phyloP scores from a whole-genome alignment of 30 jellyfish, hydroid and myxozoan species.

The Mastigias papua region DNA sequence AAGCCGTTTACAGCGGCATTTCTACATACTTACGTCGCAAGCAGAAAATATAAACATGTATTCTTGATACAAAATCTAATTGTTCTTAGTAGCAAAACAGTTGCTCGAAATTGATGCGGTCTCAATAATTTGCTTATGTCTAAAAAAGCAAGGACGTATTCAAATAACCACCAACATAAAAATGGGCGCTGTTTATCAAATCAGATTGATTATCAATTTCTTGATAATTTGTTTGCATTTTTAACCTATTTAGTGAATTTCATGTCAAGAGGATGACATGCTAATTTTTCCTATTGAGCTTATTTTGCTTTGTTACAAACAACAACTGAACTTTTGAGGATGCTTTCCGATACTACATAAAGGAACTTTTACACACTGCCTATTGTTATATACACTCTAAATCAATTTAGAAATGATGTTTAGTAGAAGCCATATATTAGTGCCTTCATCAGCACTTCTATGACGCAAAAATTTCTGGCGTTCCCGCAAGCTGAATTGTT shows the following conservation, averaged over 20 bases:
- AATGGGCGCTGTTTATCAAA: conserved; percentile 8
- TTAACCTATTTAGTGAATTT: neutral
- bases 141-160: neutral
- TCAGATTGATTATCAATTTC: neutral
- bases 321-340: too few species aligned
- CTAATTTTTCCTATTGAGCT: neutral
- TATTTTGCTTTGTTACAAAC: too few species aligned
- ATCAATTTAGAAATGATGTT: too few species aligned
- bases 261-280: neutral
- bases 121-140: neutral
- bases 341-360: too few species aligned
- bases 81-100: neutral
- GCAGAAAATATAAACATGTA: neutral
- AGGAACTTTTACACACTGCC: too few species aligned
- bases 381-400: too few species aligned
- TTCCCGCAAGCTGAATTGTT: too few species aligned
- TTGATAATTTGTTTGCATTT: neutral
- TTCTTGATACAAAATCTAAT: neutral
- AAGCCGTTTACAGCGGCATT: neutral
- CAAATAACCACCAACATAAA: neutral
- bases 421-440: too few species aligned
- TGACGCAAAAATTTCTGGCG: too few species aligned
- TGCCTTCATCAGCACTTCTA: too few species aligned
- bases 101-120: conserved; percentile 1
- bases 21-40: neutral